A percentile compares a stretch with the other conserved stretches of the same genome.
Evolutionary conservation across 2,113 vertebrate genomes (phyloP).

Genomic region (Cinclus mexicanus): DNA sequence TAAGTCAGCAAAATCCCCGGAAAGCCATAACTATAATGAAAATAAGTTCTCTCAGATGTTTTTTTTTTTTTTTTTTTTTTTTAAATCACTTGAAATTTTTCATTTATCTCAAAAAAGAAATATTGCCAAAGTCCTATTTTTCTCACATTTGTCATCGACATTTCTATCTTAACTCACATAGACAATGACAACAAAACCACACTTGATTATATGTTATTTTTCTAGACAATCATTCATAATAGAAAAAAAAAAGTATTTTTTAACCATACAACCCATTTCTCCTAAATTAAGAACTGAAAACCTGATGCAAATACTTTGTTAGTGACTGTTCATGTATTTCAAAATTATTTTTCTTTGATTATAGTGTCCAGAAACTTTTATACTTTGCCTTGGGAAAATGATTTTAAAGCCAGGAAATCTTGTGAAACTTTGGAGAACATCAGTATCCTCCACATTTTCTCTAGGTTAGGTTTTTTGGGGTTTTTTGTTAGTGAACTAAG

Average conservation of each 20-base stretch:
- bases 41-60: not conserved
- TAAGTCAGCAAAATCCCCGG: not conserved
- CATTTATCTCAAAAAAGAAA: not conserved
- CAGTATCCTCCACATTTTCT: not conserved
- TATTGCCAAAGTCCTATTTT: not conserved
- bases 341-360: not conserved
- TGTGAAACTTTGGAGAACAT: not conserved
- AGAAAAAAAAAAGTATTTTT: not conserved
- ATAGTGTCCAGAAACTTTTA: not conserved
- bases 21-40: not conserved
- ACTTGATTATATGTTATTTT: not conserved
- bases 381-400: not conserved
- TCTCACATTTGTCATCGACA: not conserved
- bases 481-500: not conserved
- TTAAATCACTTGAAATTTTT: not conserved
- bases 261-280: not conserved
- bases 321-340: not conserved
- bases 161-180: not conserved
- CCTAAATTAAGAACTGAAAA: not conserved
- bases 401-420: not conserved
- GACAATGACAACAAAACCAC: not conserved
- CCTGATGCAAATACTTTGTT: not conserved
- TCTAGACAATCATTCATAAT: not conserved
- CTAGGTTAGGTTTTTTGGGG: not conserved
- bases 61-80: not conserved